phyloP scores from a whole-genome alignment of 1,140 invertebrate genomes.

The Metaphire vulgaris region DNA sequence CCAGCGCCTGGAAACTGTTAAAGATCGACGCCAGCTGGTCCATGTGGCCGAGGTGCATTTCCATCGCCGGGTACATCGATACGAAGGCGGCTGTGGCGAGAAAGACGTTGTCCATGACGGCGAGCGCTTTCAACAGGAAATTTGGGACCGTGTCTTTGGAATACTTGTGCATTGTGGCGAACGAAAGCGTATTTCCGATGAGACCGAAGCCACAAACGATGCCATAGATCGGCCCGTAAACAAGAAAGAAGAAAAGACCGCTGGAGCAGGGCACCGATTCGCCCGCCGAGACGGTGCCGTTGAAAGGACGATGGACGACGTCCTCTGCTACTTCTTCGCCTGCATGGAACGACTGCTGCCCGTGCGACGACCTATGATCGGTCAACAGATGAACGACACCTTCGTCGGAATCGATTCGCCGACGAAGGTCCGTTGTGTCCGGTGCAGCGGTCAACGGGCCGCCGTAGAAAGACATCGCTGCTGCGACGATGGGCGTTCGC shows the following conservation, averaged over 20 bases:
- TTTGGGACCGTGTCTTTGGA: background rate
- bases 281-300: background rate
- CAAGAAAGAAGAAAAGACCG: constrained; percentile 28
- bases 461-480: too few species aligned
- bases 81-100: constrained; percentile 22
- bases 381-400: too few species aligned
- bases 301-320: too few species aligned
- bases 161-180: constrained; percentile 26
- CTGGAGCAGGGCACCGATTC: constrained; percentile 12
- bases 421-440: too few species aligned
- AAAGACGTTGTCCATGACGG: constrained; percentile 28
- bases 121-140: constrained; percentile 15
- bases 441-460: too few species aligned
- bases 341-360: too few species aligned
- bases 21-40: background rate
- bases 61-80: constrained; percentile 27
- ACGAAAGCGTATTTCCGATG: constrained; percentile 28
- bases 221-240: constrained; percentile 28
- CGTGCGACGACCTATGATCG: too few species aligned
- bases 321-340: too few species aligned
- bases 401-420: too few species aligned
- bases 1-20: constrained; percentile 7
- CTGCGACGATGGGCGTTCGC: too few species aligned
- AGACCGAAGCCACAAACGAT: constrained; percentile 28
- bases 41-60: constrained; percentile 16